A percentile compares a stretch with the other conserved stretches of the same genome.
Conservation (phyloP, 2,113 vertebrate genomes). For the Gorsachius goisagi region DNA sequence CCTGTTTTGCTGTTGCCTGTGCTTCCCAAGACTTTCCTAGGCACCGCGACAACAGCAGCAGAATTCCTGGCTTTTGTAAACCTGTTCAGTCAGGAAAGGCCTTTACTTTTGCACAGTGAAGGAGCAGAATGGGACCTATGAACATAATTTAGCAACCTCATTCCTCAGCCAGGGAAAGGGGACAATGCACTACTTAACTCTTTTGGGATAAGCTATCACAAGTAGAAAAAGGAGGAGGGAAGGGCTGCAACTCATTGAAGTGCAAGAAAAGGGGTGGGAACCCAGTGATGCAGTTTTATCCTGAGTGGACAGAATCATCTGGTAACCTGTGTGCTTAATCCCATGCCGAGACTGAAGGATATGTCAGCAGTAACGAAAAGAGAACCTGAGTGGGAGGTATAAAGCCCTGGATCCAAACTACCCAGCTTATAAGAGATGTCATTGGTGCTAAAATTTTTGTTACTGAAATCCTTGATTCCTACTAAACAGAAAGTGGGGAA, state of each 20-base stretch:
- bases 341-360: background rate
- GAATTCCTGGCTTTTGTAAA: background rate
- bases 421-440: background rate
- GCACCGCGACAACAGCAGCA: background rate
- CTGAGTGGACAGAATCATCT: background rate
- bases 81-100: background rate
- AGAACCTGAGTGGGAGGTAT: background rate
- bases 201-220: background rate
- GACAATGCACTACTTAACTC: background rate
- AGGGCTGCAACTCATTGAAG: background rate
- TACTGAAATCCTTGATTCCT: background rate
- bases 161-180: background rate
- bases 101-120: background rate
- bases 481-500: background rate
- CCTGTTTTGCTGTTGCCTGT: background rate
- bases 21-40: background rate
- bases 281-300: background rate
- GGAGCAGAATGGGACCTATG: background rate
- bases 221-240: background rate
- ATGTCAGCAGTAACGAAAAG: background rate
- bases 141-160: background rate
- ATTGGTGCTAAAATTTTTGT: background rate
- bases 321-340: conserved; percentile 21
- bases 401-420: background rate
- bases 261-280: background rate